Evolutionary conservation across 2,888 invertebrate species (phyloP), one percentile per base, ranked within the genome.

Genomic region (Melanotus villosus): DNA sequence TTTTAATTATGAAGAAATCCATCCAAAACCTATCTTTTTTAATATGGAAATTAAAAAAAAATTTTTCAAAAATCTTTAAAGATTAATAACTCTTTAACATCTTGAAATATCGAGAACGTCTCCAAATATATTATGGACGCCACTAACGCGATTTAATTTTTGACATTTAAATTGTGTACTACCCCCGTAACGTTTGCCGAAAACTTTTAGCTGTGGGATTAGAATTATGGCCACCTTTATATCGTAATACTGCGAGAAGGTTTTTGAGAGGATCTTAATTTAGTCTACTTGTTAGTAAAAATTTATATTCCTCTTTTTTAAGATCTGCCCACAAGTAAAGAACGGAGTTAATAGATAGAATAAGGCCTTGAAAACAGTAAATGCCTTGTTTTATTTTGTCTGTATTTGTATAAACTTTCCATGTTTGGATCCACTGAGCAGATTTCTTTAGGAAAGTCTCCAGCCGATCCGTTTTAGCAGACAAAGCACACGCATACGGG

Each of bases 221-320:
- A 21, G 26, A 21, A 45, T 72, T 74, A 47, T 71, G 74, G 6
- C 77, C 77, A 9, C 72, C 66, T 34, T 68, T 66, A 62, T 65
- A 65, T 43, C 74, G 38, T 5, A 76, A 36, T 5, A 68, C 65
- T 7, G 75, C 75, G 66, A 70, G 50, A 56, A 75, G 77, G 12
- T 50, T 50, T 67, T 78, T 76, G 0, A 78, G 19, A 3, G 73
- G 71, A 56, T 78, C 77, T 64, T 74, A 75, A 58, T 75, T 72
- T 10, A 74, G 41, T 12, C 73, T 14, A 6, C 21, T 10, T 16
- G 60, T 60, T 14, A 60, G 23, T 2, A 60, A 52, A 50, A 73
- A 76, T 19, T 30, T 45, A 6, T 41, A 54, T 0, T 71, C 68
- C 6, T 67, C 57, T 12, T 38, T 38, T 64, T 63, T 58, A 43